phyloP scores from a whole-genome alignment of 2,888 invertebrate species.

The Tinea trinotella region DNA sequence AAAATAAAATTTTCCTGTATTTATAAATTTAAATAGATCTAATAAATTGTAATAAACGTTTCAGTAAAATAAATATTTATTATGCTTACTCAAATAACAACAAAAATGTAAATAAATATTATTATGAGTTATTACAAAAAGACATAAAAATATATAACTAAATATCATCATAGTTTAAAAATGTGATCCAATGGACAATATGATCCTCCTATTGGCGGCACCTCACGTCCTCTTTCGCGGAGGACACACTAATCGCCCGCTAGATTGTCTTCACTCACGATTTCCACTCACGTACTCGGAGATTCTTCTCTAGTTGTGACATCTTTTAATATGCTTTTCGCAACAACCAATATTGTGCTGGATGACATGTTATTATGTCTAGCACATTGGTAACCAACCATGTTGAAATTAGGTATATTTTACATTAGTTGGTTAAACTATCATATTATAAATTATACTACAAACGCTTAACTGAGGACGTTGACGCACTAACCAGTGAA shows the following conservation, averaged over 20 bases:
- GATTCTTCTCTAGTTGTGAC: conserved; percentile 33
- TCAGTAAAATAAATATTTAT: no score
- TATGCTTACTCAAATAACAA: no score
- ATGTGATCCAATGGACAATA: neutral
- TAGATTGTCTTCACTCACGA: conserved; percentile 33
- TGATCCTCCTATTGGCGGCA: neutral
- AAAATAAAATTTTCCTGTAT: no score
- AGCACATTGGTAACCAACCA: neutral
- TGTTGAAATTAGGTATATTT: neutral
- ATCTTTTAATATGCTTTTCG: conserved; percentile 30
- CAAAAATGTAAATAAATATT: neutral
- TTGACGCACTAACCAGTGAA: no score
- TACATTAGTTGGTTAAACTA: no score
- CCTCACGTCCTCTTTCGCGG: conserved; percentile 1
- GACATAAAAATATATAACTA: neutral
- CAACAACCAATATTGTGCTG: conserved; percentile 19
- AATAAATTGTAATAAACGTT: no score
- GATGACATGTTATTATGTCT: neutral
- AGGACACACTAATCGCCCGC: conserved; percentile 28
- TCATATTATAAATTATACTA: no score
- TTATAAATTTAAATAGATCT: no score
- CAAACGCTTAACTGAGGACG: no score
- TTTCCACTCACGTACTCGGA: conserved; percentile 35
- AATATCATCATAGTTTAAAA: neutral
- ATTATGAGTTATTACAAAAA: neutral